Conservation (phyloP, 2,888 invertebrate species). For the Sussaba pulchella region DNA sequence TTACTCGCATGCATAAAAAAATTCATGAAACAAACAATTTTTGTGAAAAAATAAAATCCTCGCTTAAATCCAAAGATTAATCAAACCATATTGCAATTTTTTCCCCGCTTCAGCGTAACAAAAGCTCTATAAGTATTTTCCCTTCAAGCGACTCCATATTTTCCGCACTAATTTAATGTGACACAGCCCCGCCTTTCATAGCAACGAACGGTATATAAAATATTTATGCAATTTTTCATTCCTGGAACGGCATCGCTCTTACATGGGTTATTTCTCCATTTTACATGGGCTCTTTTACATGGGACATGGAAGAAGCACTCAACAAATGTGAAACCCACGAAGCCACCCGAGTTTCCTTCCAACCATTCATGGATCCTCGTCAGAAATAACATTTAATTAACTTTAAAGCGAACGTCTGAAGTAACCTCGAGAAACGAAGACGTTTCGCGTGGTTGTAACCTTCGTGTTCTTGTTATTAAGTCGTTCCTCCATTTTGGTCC, state of each 20-base stretch:
- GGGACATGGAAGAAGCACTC: background rate
- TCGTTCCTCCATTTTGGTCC: constrained; percentile 9
- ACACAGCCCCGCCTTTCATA: background rate
- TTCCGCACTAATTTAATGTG: constrained; percentile 1
- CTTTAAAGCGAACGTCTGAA: constrained; percentile 6
- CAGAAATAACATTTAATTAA: constrained; percentile 47
- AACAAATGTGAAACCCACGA: constrained; percentile 1
- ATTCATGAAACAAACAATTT: too few relatives aligned
- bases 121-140: too few relatives aligned
- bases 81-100: too few relatives aligned
- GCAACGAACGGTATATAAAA: constrained; percentile 31
- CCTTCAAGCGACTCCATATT: background rate
- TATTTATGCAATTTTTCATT: constrained; percentile 39
- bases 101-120: background rate
- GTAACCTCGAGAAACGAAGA: constrained; percentile 8
- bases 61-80: too few relatives aligned
- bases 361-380: background rate
- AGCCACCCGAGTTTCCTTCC: background rate
- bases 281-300: too few relatives aligned
- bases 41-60: too few relatives aligned
- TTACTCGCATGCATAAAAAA: too few relatives aligned
- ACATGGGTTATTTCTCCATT: too few relatives aligned
- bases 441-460: background rate
- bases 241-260: too few relatives aligned
- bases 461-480: constrained; percentile 22